These are phyloP conservation scores for Lonchura striata DNA, from an alignment of 2,113 vertebrate species.

Conservation along the genomic window DNA sequence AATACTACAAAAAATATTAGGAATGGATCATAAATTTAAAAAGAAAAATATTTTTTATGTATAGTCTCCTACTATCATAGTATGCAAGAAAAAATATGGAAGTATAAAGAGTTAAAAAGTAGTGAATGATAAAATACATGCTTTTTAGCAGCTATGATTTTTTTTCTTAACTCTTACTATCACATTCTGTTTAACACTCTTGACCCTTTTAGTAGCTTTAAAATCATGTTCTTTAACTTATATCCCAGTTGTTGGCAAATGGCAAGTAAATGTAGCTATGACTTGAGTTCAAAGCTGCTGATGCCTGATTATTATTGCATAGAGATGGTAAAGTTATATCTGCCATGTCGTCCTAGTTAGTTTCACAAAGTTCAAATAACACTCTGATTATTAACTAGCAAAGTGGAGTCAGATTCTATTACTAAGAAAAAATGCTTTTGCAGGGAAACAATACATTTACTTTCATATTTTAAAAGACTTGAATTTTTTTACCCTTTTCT, in stretches of 20 bases:
- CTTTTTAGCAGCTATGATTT: background rate
- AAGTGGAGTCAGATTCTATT: background rate
- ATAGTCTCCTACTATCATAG: background rate
- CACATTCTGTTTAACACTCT: background rate
- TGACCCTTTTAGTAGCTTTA: background rate
- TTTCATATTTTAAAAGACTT: background rate
- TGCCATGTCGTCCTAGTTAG: background rate
- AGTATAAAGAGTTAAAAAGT: background rate
- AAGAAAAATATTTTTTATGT: background rate
- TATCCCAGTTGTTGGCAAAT: background rate
- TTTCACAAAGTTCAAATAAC: background rate
- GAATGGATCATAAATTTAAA: background rate
- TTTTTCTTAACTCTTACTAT: background rate
- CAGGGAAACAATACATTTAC: background rate
- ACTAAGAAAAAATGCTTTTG: background rate
- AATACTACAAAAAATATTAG: background rate
- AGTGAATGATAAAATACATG: background rate
- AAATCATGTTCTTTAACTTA: background rate
- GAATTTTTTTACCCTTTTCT: background rate
- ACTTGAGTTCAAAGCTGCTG: background rate
- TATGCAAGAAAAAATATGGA: background rate
- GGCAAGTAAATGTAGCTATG: background rate
- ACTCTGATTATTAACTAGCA: background rate
- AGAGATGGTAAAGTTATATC: background rate
- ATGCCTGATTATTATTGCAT: background rate